Evolutionary conservation across 2,797 vertebrate species (phyloP).

Genomic region (Moxostoma hubbsi): DNA sequence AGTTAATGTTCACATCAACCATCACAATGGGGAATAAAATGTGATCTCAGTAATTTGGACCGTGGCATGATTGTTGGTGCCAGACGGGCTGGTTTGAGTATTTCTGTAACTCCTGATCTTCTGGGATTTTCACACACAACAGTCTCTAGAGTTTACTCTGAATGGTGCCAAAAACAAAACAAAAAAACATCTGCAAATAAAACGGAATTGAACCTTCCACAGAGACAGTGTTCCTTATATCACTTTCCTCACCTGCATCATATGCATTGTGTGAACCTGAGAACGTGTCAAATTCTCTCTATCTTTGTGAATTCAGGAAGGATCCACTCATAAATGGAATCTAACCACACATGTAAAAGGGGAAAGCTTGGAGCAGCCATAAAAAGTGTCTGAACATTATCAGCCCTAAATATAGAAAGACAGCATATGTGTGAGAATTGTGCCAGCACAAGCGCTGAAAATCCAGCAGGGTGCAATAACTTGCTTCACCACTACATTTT

Average conservation of each 20-base stretch:
- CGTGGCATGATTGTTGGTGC: too few relatives aligned
- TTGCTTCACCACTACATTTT: neutral
- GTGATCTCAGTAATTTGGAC: too few relatives aligned
- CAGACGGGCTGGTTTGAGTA: too few relatives aligned
- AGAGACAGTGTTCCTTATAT: neutral
- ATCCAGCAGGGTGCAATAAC: slow-evolving; percentile 2
- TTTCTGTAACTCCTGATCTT: too few relatives aligned
- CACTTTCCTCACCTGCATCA: neutral
- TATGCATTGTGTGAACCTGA: slow-evolving; percentile 1
- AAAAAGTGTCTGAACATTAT: slow-evolving; percentile 69
- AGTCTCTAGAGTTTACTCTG: too few relatives aligned
- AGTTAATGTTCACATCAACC: too few relatives aligned
- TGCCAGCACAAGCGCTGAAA: slow-evolving; percentile 54
- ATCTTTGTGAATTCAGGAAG: slow-evolving; percentile 29
- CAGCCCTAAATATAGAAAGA: slow-evolving; percentile 68
- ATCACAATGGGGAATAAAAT: too few relatives aligned
- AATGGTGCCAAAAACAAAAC: too few relatives aligned
- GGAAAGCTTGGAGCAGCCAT: slow-evolving; percentile 53
- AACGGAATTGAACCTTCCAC: too few relatives aligned
- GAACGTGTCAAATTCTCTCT: neutral
- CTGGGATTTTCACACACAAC: too few relatives aligned
- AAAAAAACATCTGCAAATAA: too few relatives aligned
- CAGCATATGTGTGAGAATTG: slow-evolving; percentile 51
- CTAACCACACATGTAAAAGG: slow-evolving; percentile 25
- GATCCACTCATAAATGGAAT: slow-evolving; percentile 32